Evolutionary conservation across 1,140 invertebrate genomes (phyloP).

Genomic region (Drosophila pectinifera): DNA sequence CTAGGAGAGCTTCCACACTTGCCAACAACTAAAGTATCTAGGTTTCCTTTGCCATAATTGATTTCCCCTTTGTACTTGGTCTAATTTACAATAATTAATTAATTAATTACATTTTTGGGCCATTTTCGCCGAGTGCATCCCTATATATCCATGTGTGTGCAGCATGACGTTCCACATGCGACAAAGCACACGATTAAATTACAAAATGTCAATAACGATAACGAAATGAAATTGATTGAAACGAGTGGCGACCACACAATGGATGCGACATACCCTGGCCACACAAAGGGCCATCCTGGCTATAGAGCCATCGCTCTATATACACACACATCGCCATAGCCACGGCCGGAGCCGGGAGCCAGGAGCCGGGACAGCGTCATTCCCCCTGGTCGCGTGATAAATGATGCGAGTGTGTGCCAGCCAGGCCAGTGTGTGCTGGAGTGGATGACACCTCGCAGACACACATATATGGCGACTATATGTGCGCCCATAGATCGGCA

Average conservation of each 20-base stretch:
- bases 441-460: slow-evolving; percentile 62
- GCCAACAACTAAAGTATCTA: no score
- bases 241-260: slow-evolving; percentile 71
- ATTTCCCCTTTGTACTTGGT: no score
- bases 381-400: slow-evolving; percentile 60
- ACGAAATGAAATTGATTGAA: slow-evolving; percentile 82
- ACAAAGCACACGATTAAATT: slow-evolving; percentile 82
- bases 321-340: background rate
- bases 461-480: slow-evolving; percentile 9
- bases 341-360: slow-evolving; percentile 5
- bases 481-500: slow-evolving; percentile 48
- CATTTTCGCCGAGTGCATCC: slow-evolving; percentile 16
- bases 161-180: slow-evolving; percentile 51
- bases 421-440: slow-evolving; percentile 41
- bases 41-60: no score
- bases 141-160: slow-evolving; percentile 33
- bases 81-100: background rate
- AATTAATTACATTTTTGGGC: background rate
- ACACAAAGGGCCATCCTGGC: slow-evolving; percentile 4
- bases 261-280: slow-evolving; percentile 30
- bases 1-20: no score
- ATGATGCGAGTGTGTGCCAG: slow-evolving; percentile 56
- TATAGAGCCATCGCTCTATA: background rate
- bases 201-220: slow-evolving; percentile 79
- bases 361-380: slow-evolving; percentile 10